Percentiles rank a stretch among this genome's conserved stretches.
phyloP scores from a whole-genome alignment of 2,797 vertebrate genomes.

The Myiotriccus ornatus region DNA sequence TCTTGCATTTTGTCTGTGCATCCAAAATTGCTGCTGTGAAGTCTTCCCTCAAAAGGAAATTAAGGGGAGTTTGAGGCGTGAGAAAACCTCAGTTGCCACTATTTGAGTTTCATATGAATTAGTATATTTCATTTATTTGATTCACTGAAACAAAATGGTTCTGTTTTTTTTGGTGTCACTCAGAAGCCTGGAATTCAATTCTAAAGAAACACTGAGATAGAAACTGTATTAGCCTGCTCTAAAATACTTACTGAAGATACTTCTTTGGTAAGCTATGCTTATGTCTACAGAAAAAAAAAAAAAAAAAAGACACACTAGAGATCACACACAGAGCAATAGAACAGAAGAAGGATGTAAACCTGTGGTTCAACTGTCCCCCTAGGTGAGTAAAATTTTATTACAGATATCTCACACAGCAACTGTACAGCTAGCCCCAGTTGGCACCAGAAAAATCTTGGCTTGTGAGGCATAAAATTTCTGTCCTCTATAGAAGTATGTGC shows the following conservation, averaged over 20 bases:
- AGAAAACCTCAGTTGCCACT: conserved; percentile 1
- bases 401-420: conserved; percentile 59
- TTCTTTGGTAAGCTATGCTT: conserved; percentile 68
- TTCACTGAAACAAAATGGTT: conserved; percentile 29
- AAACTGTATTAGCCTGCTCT: conserved; percentile 56
- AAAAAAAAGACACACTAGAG: conserved; percentile 62
- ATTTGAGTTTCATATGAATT: conserved; percentile 38
- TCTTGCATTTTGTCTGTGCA: not conserved
- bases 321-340: conserved; percentile 54
- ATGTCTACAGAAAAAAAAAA: conserved; percentile 40
- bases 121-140: conserved; percentile 37
- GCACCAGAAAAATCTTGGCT: conserved; percentile 59
- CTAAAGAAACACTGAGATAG: conserved; percentile 58
- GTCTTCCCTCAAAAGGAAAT: conserved; percentile 13
- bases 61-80: not conserved
- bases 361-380: conserved; percentile 62
- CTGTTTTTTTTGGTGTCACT: conserved; percentile 33
- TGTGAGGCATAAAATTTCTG: conserved; percentile 47
- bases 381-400: conserved; percentile 72
- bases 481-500: conserved; percentile 35
- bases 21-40: conserved; percentile 25
- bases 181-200: conserved; percentile 57
- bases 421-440: conserved; percentile 41
- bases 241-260: conserved; percentile 72
- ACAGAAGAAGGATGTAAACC: conserved; percentile 55